These are phyloP conservation scores for Streptopelia turtur DNA, from an alignment of 2,797 vertebrate species.

Conservation along the genomic window DNA sequence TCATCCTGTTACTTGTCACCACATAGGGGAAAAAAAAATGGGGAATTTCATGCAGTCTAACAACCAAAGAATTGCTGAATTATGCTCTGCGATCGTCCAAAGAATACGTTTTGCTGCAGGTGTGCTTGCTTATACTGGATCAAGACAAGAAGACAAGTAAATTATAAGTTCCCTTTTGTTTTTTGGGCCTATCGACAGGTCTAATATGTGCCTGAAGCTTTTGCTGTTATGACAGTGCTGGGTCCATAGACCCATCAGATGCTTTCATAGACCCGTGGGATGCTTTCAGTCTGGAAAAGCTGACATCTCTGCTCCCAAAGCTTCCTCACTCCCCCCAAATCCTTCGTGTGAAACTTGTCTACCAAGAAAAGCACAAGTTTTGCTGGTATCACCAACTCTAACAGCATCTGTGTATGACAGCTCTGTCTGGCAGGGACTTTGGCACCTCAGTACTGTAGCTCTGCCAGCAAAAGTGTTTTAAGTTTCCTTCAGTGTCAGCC, in stretches of 20 bases:
- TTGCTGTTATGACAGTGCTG: neutral
- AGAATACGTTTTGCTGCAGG: neutral
- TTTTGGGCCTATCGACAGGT: neutral
- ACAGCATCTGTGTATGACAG: constrained; percentile 3
- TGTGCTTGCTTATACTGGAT: neutral
- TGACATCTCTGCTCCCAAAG: constrained; percentile 8
- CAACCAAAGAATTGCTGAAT: constrained; percentile 2
- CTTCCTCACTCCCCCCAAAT: neutral
- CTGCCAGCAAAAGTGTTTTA: constrained; percentile 29
- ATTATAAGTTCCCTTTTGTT: neutral
- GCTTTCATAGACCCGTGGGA: neutral
- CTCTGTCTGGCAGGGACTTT: constrained; percentile 38
- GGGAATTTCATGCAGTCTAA: neutral
- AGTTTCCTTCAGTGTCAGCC: constrained; percentile 29
- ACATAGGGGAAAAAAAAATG: neutral
- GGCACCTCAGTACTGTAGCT: neutral
- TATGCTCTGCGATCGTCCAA: neutral
- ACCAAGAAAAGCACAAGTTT: constrained; percentile 20
- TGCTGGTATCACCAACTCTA: neutral
- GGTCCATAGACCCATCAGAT: neutral
- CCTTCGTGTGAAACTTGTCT: neutral
- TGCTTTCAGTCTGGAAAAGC: constrained; percentile 10
- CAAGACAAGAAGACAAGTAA: neutral
- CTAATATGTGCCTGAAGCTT: neutral
- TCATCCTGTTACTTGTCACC: neutral